Evolutionary conservation across 2,888 invertebrate species (phyloP), one percentile per base, ranked within the genome.

Genomic region (Agriopis marginaria): DNA sequence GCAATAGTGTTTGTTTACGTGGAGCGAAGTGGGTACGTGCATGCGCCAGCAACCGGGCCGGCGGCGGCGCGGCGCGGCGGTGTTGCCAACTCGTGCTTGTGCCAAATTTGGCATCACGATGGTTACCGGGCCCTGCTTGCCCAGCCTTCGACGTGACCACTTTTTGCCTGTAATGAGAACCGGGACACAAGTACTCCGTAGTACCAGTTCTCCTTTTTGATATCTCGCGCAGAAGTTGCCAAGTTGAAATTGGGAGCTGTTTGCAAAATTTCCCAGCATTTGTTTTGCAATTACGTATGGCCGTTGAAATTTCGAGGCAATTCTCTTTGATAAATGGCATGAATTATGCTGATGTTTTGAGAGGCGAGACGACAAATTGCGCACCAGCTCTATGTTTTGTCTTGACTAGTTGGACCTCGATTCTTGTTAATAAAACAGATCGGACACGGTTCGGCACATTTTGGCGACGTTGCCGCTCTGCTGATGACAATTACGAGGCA

Each of bases 1-100:
- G 91, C 88, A 93, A 92, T 85, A 79, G 78, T 83, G 86, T 91
- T 89, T 92, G 91, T 92, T 92, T 92, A 91, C 91, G 84, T 85
- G 84, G 83, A 83, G 82, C 81, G 77, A 86, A 87, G 84, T 87
- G 82, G 84, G 79, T 85, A 84, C 82, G 84, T 85, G 85, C 84
- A 84, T 79, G 83, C 78, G 84, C 82, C 82, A 85, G 79, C 77
- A 74, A 76, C 72, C 78, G 75, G 75, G 79, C 77, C 81, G 80
- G 79, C 87, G 91, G 68, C 45, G 67, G 40, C 47, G 60, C 78
- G 75, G 75, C 81, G 75, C 78, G 45, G 39, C 61, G 61, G 17
- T 87, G 92, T 91, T 90, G 92, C 92, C 92, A 92, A 89, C 85
- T 88, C 86, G 87, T 85, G 87, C 86, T 84, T 88, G 88, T 81